phyloP scores from a whole-genome alignment of 2,113 vertebrate genomes.

The Brachyistius frenatus region DNA sequence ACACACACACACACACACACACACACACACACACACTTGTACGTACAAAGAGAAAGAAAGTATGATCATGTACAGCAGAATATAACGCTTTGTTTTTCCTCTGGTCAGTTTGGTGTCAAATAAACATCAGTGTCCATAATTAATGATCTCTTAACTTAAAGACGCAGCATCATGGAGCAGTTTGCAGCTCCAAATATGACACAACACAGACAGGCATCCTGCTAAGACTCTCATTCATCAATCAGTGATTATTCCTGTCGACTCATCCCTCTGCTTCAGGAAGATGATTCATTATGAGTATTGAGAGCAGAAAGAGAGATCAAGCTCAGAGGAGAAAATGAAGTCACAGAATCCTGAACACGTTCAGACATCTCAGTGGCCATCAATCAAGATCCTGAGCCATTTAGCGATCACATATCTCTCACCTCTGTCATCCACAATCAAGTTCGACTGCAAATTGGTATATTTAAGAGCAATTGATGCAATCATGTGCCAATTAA shows the following conservation, averaged over 20 bases:
- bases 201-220: conserved; percentile 9
- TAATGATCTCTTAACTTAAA: conserved; percentile 17
- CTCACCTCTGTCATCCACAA: conserved; percentile 36
- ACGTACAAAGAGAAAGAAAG: no score
- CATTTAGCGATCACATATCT: conserved; percentile 49
- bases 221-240: conserved; percentile 41
- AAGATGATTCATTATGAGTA: conserved; percentile 47
- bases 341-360: conserved; percentile 6
- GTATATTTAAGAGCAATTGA: conserved; percentile 50
- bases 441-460: conserved; percentile 39
- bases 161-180: conserved; percentile 8
- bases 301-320: conserved; percentile 51
- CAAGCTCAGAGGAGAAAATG: conserved; percentile 27
- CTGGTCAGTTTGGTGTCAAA: conserved; percentile 6
- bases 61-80: neutral
- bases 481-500: conserved; percentile 46
- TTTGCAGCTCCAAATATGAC: conserved; percentile 22
- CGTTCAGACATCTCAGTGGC: conserved; percentile 30
- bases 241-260: conserved; percentile 32
- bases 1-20: no score
- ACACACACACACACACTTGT: no score
- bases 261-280: conserved; percentile 32
- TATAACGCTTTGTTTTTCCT: neutral
- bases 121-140: conserved; percentile 32
- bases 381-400: conserved; percentile 57